A percentile compares a stretch with the other conserved stretches of the same genome.
These are phyloP conservation scores for Pedionomus torquatus DNA, from an alignment of 2,113 vertebrate genomes.

Conservation along the genomic window DNA sequence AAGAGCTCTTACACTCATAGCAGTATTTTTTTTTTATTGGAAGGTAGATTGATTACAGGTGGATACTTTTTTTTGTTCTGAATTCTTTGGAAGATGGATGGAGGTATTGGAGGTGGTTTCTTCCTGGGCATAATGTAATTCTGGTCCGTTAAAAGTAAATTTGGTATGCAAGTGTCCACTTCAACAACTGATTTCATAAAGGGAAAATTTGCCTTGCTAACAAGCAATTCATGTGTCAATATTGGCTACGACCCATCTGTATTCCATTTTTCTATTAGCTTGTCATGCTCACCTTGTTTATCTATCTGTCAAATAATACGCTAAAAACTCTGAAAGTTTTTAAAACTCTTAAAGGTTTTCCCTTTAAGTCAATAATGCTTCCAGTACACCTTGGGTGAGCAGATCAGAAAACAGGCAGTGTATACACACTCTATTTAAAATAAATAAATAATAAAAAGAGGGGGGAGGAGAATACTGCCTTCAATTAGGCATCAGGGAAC, in stretches of 20 bases:
- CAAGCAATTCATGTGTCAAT: neutral
- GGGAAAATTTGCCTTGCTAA: neutral
- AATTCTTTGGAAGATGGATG: neutral
- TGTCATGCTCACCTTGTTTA: neutral
- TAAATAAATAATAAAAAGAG: neutral
- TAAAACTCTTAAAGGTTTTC: neutral
- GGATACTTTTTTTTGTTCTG: neutral
- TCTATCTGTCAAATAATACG: neutral
- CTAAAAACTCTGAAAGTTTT: neutral
- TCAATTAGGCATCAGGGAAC: neutral
- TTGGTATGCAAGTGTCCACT: neutral
- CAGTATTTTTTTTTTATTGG: neutral
- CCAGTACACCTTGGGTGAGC: neutral
- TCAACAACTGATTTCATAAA: neutral
- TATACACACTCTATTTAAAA: neutral
- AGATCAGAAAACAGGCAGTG: neutral
- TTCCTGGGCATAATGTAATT: neutral
- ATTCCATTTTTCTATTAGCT: neutral
- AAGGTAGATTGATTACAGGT: neutral
- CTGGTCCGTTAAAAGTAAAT: slow-evolving; percentile 1
- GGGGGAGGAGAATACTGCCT: neutral
- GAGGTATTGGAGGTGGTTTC: neutral
- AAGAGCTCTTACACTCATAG: neutral
- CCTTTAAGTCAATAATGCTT: neutral
- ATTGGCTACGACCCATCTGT: neutral